Evolutionary conservation across 2,888 invertebrate genomes (phyloP).

Genomic region (Metallyticus violacea): DNA sequence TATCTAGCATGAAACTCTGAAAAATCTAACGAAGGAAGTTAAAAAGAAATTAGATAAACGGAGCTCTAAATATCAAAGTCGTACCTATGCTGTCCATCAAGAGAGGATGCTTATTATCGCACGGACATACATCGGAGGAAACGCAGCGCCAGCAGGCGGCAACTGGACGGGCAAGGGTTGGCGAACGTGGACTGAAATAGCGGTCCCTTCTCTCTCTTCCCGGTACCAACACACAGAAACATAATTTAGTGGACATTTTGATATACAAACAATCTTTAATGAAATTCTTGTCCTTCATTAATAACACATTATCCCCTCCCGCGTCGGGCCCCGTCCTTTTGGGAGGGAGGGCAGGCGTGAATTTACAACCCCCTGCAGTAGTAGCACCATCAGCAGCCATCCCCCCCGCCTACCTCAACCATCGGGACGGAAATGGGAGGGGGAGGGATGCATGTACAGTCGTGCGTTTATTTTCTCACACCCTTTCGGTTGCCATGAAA

Average conservation of each 20-base stretch:
- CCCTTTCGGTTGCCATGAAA: slow-evolving; percentile 24
- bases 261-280: slow-evolving; percentile 63
- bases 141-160: neutral
- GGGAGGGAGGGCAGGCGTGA: slow-evolving; percentile 18
- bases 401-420: neutral
- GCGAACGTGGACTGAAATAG: slow-evolving; percentile 34
- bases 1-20: no score
- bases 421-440: neutral
- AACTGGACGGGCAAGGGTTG: slow-evolving; percentile 18
- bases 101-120: neutral
- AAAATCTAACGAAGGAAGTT: no score
- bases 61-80: no score
- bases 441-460: slow-evolving; percentile 8
- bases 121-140: neutral
- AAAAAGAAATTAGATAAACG: no score
- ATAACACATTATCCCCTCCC: slow-evolving; percentile 55
- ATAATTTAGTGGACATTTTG: slow-evolving; percentile 61
- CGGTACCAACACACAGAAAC: slow-evolving; percentile 32
- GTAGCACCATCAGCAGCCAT: slow-evolving; percentile 20
- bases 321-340: neutral
- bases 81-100: neutral
- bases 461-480: slow-evolving; percentile 19
- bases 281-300: slow-evolving; percentile 67
- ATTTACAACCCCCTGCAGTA: slow-evolving; percentile 33
- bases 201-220: slow-evolving; percentile 9